Evolutionary conservation across 1,140 invertebrate genomes (phyloP), one percentile per base, ranked within the genome.

Genomic region (Akabosia matsudoensis): DNA sequence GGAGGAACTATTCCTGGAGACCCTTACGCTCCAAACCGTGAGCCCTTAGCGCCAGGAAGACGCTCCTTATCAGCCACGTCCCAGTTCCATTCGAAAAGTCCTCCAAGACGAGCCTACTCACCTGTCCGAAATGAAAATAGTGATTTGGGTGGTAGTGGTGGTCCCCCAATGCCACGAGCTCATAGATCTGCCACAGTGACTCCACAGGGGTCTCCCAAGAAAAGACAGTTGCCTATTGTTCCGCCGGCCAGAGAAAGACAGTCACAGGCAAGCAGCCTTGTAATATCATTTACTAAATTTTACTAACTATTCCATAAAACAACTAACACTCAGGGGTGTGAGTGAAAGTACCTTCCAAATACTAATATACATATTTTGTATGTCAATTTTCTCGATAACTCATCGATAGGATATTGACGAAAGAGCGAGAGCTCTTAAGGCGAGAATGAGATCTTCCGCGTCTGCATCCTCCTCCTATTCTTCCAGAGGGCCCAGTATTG

Each of bases 171-270:
- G 16, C 34, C 37, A 3, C 74, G 92, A 82, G 89, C 91, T 83
- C 93, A 92, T 33, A 89, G 92, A 51, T 96, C 93, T 56, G 92
- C 93, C 45, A 96, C 93, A 34, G 93, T 92, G 33, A 96, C 95
- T n/a, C 95, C 95, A 64, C 94, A 94, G 33, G 94, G 94, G 52
- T 97, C 95, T 37, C 95, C 95, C 31, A 97, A 97, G 86, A 97
- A 97, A 86, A 88, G 96, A 77, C 95, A 97, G 87, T 88, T 98
- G 80, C 96, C 96, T 52, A 70, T 81, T 70, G 76, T 81, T 52
- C 80, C 80, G 31, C 80, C 80, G 52, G 80, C 61, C n/a, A 81
- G 81, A 75, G 79, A 82, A 72, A 76, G 80, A 75, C n/a, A 79
- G 45, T 76, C 79, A 52, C 79, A 80, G 76, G 79, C 79, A 74